Evolutionary conservation across 2,797 vertebrate species (phyloP), one percentile per base, ranked within the genome.

Genomic region (Dallia pectoralis): DNA sequence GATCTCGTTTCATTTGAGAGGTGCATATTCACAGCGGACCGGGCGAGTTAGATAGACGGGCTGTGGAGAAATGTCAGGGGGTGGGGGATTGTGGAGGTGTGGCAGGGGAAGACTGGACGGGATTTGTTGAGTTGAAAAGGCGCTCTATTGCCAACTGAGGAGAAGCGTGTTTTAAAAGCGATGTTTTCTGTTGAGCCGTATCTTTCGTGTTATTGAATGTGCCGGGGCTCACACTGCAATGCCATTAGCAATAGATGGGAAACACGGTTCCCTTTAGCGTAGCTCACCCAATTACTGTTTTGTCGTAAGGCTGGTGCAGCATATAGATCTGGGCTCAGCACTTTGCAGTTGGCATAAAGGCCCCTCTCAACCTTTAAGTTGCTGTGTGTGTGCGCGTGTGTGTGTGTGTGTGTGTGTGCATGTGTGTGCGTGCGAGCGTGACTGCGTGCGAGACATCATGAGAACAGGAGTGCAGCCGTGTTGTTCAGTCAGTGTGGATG

Each of bases 21-120:
- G 61, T 79, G 81, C 78, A 81, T 81, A 85, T 80, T 81, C 70
- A 85, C 72, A 68, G 49, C 61, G 44, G 19, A 67, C 79, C 79
- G 75, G 79, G 80, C 82, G 82, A 81, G 81, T 76, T 75, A 79
- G 77, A 85, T 76, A 72, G 81, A 83, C 79, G 77, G 77, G 79
- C 22, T 75, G 70, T 65, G 16, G 14, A 25, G 51, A 48, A n/a
- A 22, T 77, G n/a, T 18, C 12, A 25, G 25, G 51, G 18, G 59
- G 56, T 40, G n/a, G 40, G 32, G 69, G 78, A 80, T 62, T 72
- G 40, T 59, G 68, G 72, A 63, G 74, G 33, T 67, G 72, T 64
- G 66, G 64, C 40, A 66, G 67, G 71, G 67, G 72, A 74, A 75
- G 75, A 80, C 74, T 74, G 72, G 18, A 27, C 70, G 75, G 77